phyloP scores from a whole-genome alignment of 2,888 invertebrate genomes.

The Melinaea marsaeus region DNA sequence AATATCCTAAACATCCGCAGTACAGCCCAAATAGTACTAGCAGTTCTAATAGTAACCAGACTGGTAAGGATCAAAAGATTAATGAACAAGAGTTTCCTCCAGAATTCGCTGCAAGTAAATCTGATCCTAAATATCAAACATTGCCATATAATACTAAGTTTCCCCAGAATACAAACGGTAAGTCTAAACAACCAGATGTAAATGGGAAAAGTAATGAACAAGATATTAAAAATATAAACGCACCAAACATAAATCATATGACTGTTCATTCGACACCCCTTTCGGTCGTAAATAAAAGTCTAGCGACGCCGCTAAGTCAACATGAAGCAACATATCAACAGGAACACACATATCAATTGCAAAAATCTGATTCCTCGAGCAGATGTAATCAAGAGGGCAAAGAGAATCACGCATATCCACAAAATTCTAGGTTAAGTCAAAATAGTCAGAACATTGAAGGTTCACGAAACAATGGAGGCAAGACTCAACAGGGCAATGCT shows the following conservation, averaged over 20 bases:
- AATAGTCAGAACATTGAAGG: constrained; percentile 62
- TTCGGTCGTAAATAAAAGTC: constrained; percentile 79
- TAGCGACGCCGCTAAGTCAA: constrained; percentile 81
- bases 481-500: constrained; percentile 51
- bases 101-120: constrained; percentile 88
- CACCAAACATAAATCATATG: constrained; percentile 68
- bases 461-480: constrained; percentile 51
- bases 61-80: constrained; percentile 69
- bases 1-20: constrained; percentile 72
- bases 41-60: constrained; percentile 72
- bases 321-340: constrained; percentile 75
- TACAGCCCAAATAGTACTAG: constrained; percentile 78
- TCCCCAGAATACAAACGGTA: constrained; percentile 77
- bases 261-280: constrained; percentile 75
- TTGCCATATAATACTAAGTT: constrained; percentile 94
- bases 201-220: constrained; percentile 61
- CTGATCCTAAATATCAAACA: constrained; percentile 94
- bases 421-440: constrained; percentile 70
- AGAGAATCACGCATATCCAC: constrained; percentile 76
- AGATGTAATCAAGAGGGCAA: constrained; percentile 76
- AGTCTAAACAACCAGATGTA: constrained; percentile 58
- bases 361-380: constrained; percentile 73
- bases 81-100: constrained; percentile 78
- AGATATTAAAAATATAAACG: constrained; percentile 58
- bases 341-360: constrained; percentile 74